Percentiles rank a stretch among this genome's conserved stretches.
phyloP scores from a whole-genome alignment of 1,140 invertebrate genomes.

The Drosophila fuyamai region DNA sequence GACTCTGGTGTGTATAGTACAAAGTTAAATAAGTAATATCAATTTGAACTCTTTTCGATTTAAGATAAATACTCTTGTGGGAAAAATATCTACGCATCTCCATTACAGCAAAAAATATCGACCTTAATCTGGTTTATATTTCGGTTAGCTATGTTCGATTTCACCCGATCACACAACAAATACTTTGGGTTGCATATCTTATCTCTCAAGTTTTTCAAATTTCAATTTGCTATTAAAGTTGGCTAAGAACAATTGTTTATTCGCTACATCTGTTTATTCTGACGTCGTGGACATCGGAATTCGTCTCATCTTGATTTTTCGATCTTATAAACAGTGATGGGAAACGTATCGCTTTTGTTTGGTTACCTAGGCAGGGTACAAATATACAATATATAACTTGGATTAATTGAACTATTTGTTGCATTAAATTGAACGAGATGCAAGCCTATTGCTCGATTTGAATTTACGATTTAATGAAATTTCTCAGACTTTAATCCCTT shows the following conservation, averaged over 20 bases:
- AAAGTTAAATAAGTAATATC: constrained; percentile 37
- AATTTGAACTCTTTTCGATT: constrained; percentile 47
- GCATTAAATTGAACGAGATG: neutral
- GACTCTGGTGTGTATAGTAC: constrained; percentile 53
- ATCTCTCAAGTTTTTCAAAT: constrained; percentile 2
- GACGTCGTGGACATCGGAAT: constrained; percentile 1
- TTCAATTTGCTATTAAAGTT: constrained; percentile 29
- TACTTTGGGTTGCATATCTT: constrained; percentile 5
- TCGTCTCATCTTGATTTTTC: neutral
- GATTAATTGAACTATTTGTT: too few species aligned
- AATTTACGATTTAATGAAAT: neutral
- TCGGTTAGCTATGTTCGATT: constrained; percentile 52
- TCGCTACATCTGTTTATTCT: constrained; percentile 21
- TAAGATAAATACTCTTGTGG: constrained; percentile 27
- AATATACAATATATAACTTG: neutral
- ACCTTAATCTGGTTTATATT: constrained; percentile 44
- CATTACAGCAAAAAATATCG: constrained; percentile 1
- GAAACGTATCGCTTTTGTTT: neutral
- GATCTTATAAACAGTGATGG: constrained; percentile 13
- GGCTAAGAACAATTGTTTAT: constrained; percentile 43
- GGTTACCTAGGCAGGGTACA: neutral
- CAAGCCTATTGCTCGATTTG: neutral
- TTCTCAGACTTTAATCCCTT: constrained; percentile 1
- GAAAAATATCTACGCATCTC: constrained; percentile 22
- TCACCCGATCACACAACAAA: constrained; percentile 19